Conservation (phyloP, 2,888 invertebrate species). For the Agriotes lineatus region DNA sequence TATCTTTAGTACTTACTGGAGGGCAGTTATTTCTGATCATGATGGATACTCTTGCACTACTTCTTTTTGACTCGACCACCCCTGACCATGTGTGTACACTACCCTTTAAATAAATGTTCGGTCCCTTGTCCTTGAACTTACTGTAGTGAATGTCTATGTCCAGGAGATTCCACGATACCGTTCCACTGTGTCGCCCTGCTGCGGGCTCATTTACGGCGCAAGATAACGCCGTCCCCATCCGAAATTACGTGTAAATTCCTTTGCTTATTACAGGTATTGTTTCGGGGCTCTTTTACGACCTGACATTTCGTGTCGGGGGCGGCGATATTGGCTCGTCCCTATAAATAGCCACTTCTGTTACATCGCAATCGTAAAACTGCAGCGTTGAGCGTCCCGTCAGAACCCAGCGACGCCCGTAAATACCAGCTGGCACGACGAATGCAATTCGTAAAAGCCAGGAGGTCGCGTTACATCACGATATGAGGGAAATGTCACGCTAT, state of each 20-base stretch:
- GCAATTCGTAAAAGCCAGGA: slow-evolving; percentile 2
- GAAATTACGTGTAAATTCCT: slow-evolving; percentile 11
- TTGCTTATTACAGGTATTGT: slow-evolving; percentile 17
- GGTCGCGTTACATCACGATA: slow-evolving; percentile 9
- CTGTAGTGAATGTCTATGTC: no score
- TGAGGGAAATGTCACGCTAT: slow-evolving; percentile 13
- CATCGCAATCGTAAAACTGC: slow-evolving; percentile 4
- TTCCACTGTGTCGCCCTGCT: no score
- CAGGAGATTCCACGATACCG: no score
- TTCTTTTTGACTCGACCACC: no score
- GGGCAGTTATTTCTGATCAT: no score
- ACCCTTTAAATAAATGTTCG: no score
- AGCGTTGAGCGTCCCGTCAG: neutral
- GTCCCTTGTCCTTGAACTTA: no score
- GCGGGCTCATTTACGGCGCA: neutral
- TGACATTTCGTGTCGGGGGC: slow-evolving; percentile 21
- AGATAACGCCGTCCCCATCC: neutral
- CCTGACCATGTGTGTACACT: no score
- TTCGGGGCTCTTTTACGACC: slow-evolving; percentile 20
- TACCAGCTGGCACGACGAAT: slow-evolving; percentile 13
- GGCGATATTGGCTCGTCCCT: neutral
- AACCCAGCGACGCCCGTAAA: neutral
- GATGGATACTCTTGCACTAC: no score
- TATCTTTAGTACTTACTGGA: no score
- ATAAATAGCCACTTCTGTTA: slow-evolving; percentile 14